Evolutionary conservation across 2,888 invertebrate species (phyloP).

Genomic region (Xanthia togata): DNA sequence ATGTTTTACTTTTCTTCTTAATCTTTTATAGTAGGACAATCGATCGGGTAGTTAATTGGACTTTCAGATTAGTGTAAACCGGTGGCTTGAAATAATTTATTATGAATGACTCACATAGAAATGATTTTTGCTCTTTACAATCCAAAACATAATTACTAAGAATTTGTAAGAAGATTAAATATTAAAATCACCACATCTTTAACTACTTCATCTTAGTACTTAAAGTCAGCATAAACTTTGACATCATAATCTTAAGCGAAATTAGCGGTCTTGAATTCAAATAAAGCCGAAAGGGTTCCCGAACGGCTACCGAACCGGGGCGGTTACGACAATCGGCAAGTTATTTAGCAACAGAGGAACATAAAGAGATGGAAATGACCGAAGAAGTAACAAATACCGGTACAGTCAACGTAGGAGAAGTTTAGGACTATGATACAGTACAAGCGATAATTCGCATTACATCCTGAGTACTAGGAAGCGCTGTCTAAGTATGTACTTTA

Average conservation of each 20-base stretch:
- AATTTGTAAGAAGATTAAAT: slow-evolving; percentile 9
- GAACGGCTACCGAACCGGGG: slow-evolving; percentile 11
- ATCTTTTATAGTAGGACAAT: slow-evolving; percentile 6
- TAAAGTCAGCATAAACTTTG: slow-evolving; percentile 53
- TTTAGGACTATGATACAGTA: slow-evolving; percentile 25
- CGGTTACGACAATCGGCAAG: slow-evolving; percentile 52
- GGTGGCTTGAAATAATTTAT: background rate
- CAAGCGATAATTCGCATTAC: slow-evolving; percentile 23
- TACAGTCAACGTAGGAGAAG: slow-evolving; percentile 37
- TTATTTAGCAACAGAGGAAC: slow-evolving; percentile 51
- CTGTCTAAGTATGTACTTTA: background rate
- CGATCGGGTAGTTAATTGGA: background rate
- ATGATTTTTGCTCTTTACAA: background rate
- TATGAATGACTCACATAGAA: background rate
- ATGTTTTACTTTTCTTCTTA: slow-evolving; percentile 12
- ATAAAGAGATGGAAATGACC: slow-evolving; percentile 64
- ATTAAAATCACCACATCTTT: slow-evolving; percentile 23
- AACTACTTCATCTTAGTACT: slow-evolving; percentile 17
- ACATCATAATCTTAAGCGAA: slow-evolving; percentile 55
- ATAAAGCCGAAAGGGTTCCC: slow-evolving; percentile 45
- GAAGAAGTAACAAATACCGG: slow-evolving; percentile 56
- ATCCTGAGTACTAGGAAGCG: background rate
- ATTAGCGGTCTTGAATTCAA: slow-evolving; percentile 52
- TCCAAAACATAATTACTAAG: slow-evolving; percentile 8
- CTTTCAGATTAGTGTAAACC: background rate